A percentile compares a stretch with the other conserved stretches of the same genome.
phyloP scores from a whole-genome alignment of 2,888 invertebrate species.

The Pachliopta kotzebuea region DNA sequence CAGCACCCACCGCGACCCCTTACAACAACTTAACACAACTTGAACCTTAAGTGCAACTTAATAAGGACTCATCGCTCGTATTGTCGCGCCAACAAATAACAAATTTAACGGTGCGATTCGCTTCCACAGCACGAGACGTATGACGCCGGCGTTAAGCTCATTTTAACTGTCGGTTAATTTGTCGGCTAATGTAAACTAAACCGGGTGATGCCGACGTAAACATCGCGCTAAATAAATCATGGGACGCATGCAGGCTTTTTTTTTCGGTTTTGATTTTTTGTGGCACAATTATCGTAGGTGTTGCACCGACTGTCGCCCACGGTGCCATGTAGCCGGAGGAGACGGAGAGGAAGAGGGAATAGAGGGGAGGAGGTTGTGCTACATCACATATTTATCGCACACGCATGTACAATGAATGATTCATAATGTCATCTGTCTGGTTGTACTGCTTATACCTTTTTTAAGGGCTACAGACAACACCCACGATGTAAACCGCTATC shows the following conservation, averaged over 20 bases:
- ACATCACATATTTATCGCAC: conserved; percentile 7
- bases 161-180: conserved; percentile 31
- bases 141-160: conserved; percentile 25
- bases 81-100: conserved; percentile 41
- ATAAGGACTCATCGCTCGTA: conserved; percentile 34
- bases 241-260: conserved; percentile 57
- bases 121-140: conserved; percentile 41
- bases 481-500: neutral
- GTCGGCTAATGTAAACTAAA: conserved; percentile 55
- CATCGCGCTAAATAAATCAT: conserved; percentile 74
- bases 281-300: conserved; percentile 15
- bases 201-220: conserved; percentile 57
- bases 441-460: neutral
- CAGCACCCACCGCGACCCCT: neutral
- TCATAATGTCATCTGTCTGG: neutral
- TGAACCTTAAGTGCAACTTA: conserved; percentile 28
- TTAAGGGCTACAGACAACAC: neutral
- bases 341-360: too few species aligned
- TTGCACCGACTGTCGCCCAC: conserved; percentile 15
- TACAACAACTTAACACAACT: neutral
- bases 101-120: conserved; percentile 27
- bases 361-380: neutral
- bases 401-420: neutral
- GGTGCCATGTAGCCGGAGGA: neutral
- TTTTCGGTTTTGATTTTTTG: conserved; percentile 32